Conservation (phyloP, 1,140 invertebrate species). For the Teleopsis dalmanni region DNA sequence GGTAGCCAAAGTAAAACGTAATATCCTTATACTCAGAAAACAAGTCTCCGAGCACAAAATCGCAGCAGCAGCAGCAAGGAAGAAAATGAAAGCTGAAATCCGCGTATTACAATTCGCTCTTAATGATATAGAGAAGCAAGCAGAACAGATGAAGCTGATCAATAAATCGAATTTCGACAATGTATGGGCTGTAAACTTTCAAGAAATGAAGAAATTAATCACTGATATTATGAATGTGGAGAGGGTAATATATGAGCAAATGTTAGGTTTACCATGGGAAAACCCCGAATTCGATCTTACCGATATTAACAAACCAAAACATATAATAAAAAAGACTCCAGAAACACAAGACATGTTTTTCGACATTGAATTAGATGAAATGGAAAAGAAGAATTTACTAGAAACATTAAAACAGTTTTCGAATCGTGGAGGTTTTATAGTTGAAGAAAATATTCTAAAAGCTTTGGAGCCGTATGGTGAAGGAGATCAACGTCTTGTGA, state of each 20-base stretch:
- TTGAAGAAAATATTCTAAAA: constrained; percentile 55
- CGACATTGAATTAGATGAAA: too few species aligned
- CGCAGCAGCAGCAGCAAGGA: constrained; percentile 51
- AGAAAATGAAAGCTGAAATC: constrained; percentile 51
- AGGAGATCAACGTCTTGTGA: constrained; percentile 54
- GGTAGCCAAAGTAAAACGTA: constrained; percentile 64
- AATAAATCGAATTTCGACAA: constrained; percentile 50
- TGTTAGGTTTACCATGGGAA: constrained; percentile 57
- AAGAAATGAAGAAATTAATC: constrained; percentile 51
- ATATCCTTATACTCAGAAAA: too few species aligned
- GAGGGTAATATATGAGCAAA: constrained; percentile 59
- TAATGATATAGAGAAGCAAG: constrained; percentile 57
- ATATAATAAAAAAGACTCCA: too few species aligned
- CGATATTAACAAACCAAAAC: constrained; percentile 2
- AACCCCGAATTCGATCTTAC: constrained; percentile 38
- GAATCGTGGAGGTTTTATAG: constrained; percentile 55
- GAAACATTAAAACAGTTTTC: constrained; percentile 48
- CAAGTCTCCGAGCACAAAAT: too few species aligned
- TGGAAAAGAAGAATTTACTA: constrained; percentile 32
- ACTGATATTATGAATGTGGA: constrained; percentile 56
- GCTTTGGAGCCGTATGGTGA: constrained; percentile 51
- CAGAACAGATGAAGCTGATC: constrained; percentile 54
- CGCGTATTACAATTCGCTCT: constrained; percentile 57
- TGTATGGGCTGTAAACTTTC: constrained; percentile 64
- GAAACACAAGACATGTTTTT: too few species aligned